These are phyloP conservation scores for Phasia obesa DNA, from an alignment of 2,888 invertebrate genomes.

Conservation along the genomic window DNA sequence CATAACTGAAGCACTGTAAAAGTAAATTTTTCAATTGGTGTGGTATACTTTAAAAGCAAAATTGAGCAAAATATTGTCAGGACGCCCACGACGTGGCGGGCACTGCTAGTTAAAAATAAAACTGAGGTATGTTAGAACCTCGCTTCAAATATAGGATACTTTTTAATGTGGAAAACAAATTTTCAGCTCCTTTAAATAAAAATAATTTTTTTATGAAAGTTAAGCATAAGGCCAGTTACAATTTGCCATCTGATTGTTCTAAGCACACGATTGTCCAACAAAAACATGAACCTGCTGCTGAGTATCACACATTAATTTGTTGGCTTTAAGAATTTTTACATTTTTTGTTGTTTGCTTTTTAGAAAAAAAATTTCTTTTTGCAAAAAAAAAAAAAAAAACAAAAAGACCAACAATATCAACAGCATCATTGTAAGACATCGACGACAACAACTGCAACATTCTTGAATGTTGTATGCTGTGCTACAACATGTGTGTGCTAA, in stretches of 20 bases:
- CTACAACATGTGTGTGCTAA: constrained; percentile 68
- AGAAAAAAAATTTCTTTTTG: constrained; percentile 16
- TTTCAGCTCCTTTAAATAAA: constrained; percentile 6
- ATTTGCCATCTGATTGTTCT: constrained; percentile 9
- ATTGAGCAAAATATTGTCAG: too few relatives aligned
- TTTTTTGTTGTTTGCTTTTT: constrained; percentile 6
- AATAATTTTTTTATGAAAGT: constrained; percentile 18
- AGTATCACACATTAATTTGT: constrained; percentile 12
- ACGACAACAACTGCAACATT: constrained; percentile 50
- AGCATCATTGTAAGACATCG: constrained; percentile 36
- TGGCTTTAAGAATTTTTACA: constrained; percentile 14
- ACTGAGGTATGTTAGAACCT: too few relatives aligned
- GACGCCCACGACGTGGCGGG: too few relatives aligned
- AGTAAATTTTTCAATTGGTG: too few relatives aligned
- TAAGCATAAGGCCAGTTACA: neutral
- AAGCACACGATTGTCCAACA: constrained; percentile 11
- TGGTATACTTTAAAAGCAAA: too few relatives aligned
- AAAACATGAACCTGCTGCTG: constrained; percentile 33
- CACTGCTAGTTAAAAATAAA: too few relatives aligned
- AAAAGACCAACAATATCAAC: constrained; percentile 38
- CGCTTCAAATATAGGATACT: too few relatives aligned
- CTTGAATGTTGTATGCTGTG: constrained; percentile 32
- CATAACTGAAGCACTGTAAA: too few relatives aligned
- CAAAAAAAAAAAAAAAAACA: constrained; percentile 23
- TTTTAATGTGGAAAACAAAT: constrained; percentile 6